phyloP scores from a whole-genome alignment of 64 coral and sea anemone species.

The Montipora foliosa region DNA sequence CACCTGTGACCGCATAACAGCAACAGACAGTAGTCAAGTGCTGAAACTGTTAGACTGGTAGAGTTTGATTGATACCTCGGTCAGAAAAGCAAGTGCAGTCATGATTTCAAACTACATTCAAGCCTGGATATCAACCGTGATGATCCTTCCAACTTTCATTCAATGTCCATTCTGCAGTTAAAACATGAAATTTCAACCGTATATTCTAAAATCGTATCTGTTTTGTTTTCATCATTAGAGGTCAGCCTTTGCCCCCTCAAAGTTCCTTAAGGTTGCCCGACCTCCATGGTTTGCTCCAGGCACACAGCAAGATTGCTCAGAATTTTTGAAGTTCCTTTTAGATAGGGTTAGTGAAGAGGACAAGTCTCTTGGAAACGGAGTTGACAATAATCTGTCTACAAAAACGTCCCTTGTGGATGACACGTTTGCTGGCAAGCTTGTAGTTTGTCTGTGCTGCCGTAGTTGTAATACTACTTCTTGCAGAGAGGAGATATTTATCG shows the following conservation, averaged over 20 bases:
- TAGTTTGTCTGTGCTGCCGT: slow-evolving; percentile 80
- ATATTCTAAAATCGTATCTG: not conserved
- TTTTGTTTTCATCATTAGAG: slow-evolving; percentile 48
- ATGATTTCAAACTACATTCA: too few species aligned
- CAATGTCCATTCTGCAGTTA: too few species aligned
- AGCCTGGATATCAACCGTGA: too few species aligned
- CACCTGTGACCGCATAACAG: too few species aligned
- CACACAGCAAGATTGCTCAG: slow-evolving; percentile 96
- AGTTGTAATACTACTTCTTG: slow-evolving; percentile 70
- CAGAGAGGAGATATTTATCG: slow-evolving; percentile 86
- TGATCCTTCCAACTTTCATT: too few species aligned
- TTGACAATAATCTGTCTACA: not conserved
- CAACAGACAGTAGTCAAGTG: too few species aligned
- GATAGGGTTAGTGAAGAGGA: slow-evolving; percentile 94
- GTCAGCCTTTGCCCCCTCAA: slow-evolving; percentile 80
- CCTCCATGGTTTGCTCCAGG: slow-evolving; percentile 96
- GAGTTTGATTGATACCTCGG: too few species aligned
- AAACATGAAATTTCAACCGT: too few species aligned
- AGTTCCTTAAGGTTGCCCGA: slow-evolving; percentile 84
- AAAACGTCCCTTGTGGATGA: slow-evolving; percentile 58
- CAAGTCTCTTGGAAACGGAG: slow-evolving; percentile 45
- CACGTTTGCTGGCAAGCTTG: slow-evolving; percentile 83
- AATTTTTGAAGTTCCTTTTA: slow-evolving; percentile 93
- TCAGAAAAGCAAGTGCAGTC: too few species aligned
- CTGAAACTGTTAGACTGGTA: too few species aligned